Evolutionary conservation across 2,888 invertebrate genomes (phyloP).

Genomic region (Trissolcus japonicus): DNA sequence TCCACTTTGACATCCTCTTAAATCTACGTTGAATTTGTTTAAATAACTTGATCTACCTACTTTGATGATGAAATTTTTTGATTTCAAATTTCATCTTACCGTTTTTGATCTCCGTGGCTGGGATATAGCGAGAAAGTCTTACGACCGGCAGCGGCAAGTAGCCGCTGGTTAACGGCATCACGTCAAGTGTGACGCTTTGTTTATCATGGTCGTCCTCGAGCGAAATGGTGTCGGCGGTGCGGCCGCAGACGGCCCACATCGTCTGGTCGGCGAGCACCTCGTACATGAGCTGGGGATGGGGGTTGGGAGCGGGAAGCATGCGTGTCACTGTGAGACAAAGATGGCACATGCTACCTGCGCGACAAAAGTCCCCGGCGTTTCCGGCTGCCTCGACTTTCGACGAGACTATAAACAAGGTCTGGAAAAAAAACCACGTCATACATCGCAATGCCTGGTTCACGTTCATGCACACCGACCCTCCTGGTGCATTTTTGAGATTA

Average conservation of each 20-base stretch:
- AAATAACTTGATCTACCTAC: not conserved
- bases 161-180: slow-evolving; percentile 95
- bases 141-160: slow-evolving; percentile 92
- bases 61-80: not conserved
- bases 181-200: slow-evolving; percentile 88
- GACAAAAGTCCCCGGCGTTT: slow-evolving; percentile 85
- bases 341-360: slow-evolving; percentile 92
- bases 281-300: slow-evolving; percentile 84
- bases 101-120: slow-evolving; percentile 79
- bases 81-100: slow-evolving; percentile 64
- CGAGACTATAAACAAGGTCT: slow-evolving; percentile 89
- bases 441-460: not conserved
- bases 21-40: not conserved
- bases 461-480: not conserved
- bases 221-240: slow-evolving; percentile 86
- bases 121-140: slow-evolving; percentile 91
- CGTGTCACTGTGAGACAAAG: slow-evolving; percentile 84
- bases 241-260: slow-evolving; percentile 94
- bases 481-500: too few relatives aligned
- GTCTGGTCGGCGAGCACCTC: slow-evolving; percentile 94
- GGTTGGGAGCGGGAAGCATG: slow-evolving; percentile 69
- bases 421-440: slow-evolving; percentile 65
- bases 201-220: slow-evolving; percentile 82
- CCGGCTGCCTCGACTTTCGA: slow-evolving; percentile 88
- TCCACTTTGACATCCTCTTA: not conserved